Evolutionary conservation across 2,113 vertebrate genomes (phyloP).

Genomic region (Coryphaenoides rupestris): DNA sequence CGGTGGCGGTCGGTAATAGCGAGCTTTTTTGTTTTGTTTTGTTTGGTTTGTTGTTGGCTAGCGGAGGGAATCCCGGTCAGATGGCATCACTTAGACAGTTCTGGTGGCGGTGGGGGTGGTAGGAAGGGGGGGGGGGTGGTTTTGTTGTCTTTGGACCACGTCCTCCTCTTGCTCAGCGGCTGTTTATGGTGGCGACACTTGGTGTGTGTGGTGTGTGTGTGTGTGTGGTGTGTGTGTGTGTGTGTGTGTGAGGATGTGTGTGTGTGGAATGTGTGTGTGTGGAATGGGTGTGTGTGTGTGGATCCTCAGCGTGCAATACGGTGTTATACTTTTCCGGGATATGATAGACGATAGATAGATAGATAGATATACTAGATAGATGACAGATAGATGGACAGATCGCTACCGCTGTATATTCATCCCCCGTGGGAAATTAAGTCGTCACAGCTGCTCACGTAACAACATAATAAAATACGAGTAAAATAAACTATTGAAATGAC

Average conservation of each 20-base stretch:
- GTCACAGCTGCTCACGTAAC: neutral
- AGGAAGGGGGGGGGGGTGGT: constrained; percentile 52
- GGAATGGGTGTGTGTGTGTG: too few species aligned
- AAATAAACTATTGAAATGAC: too few species aligned
- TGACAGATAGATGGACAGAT: too few species aligned
- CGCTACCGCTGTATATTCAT: too few species aligned
- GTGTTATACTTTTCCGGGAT: too few species aligned
- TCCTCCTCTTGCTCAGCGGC: constrained; percentile 37
- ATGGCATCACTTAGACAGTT: constrained; percentile 60
- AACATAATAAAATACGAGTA: too few species aligned
- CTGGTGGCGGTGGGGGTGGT: constrained; percentile 50
- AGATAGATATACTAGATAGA: too few species aligned
- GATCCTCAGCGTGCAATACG: too few species aligned
- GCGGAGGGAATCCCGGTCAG: constrained; percentile 55
- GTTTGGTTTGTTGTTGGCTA: constrained; percentile 41
- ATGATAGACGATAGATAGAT: too few species aligned
- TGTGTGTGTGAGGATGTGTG: constrained; percentile 35
- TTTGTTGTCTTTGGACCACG: constrained; percentile 56
- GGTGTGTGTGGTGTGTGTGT: constrained; percentile 32
- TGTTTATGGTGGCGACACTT: constrained; percentile 45
- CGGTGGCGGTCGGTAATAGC: constrained; percentile 39
- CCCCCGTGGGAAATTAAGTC: too few species aligned
- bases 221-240: constrained; percentile 39
- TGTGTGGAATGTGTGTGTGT: neutral
- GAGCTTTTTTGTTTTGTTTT: too few species aligned